A percentile compares a stretch with the other conserved stretches of the same genome.
Conservation (phyloP, 2,113 vertebrate species). For the Vulpes vulpes region DNA sequence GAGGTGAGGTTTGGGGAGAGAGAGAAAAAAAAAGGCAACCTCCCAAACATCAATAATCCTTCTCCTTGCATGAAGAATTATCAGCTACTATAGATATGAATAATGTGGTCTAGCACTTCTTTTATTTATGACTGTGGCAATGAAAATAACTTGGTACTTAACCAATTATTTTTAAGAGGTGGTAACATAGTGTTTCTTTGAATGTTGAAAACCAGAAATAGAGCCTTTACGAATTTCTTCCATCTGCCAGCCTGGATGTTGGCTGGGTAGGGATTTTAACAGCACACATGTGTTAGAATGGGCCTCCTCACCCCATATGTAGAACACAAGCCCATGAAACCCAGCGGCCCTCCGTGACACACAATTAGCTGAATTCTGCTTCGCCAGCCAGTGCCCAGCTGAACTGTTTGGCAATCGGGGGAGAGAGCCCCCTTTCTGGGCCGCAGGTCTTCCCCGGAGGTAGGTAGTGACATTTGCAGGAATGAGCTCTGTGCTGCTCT, state of each 20-base stretch:
- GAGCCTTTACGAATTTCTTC: slow-evolving; percentile 63
- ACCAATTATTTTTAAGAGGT: slow-evolving; percentile 74
- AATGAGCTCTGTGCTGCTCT: neutral
- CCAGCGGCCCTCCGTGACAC: accelerated
- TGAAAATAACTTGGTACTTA: slow-evolving; percentile 67
- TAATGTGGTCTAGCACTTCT: slow-evolving; percentile 70
- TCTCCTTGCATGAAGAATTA: neutral
- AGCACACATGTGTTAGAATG: neutral
- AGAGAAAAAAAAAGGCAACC: neutral
- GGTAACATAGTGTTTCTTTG: slow-evolving; percentile 70
- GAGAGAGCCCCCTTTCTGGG: neutral
- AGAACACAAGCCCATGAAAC: neutral
- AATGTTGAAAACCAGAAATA: slow-evolving; percentile 74
- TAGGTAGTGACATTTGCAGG: neutral
- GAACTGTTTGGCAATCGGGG: neutral
- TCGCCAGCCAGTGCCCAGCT: accelerated
- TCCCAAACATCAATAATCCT: neutral
- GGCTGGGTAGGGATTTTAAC: slow-evolving; percentile 47
- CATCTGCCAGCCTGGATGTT: slow-evolving; percentile 66
- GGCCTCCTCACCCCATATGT: neutral
- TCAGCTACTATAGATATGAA: neutral
- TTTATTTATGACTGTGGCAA: slow-evolving; percentile 68
- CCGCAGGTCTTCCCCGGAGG: neutral
- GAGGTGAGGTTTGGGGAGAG: neutral
- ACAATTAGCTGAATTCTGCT: neutral